A percentile compares a stretch with the other conserved stretches of the same genome.
phyloP scores from a whole-genome alignment of 2,888 invertebrate genomes.

The Augochlorella aurata region DNA sequence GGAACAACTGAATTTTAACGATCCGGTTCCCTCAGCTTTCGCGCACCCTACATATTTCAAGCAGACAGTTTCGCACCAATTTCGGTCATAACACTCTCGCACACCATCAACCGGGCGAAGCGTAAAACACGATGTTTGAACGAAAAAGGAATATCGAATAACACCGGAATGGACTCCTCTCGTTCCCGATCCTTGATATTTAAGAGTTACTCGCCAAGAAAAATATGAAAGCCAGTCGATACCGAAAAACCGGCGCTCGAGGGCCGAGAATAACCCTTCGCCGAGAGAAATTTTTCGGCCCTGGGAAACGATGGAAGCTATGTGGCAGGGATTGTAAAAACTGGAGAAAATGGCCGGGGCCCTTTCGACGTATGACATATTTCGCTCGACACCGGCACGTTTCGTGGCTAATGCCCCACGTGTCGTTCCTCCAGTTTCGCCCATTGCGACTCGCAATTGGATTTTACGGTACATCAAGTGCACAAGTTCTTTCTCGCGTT shows the following conservation, averaged over 20 bases:
- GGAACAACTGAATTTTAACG: background rate
- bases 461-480: constrained; percentile 59
- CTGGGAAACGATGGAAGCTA: background rate
- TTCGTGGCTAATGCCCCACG: constrained; percentile 32
- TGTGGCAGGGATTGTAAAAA: constrained; percentile 16
- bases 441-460: constrained; percentile 46
- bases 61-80: background rate
- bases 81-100: background rate
- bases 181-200: constrained; percentile 31
- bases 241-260: constrained; percentile 20
- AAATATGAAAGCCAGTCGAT: constrained; percentile 25
- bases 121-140: background rate
- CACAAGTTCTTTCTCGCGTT: constrained; percentile 48
- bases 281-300: constrained; percentile 5
- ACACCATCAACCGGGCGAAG: background rate
- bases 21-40: background rate
- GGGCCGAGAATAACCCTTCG: background rate
- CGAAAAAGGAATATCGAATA: constrained; percentile 26
- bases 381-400: constrained; percentile 17
- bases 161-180: constrained; percentile 15
- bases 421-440: constrained; percentile 40
- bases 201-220: constrained; percentile 15
- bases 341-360: background rate
- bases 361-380: constrained; percentile 37
- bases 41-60: background rate